These are phyloP conservation scores for Eubucco bourcierii DNA, from an alignment of 2,113 vertebrate genomes.

Conservation along the genomic window DNA sequence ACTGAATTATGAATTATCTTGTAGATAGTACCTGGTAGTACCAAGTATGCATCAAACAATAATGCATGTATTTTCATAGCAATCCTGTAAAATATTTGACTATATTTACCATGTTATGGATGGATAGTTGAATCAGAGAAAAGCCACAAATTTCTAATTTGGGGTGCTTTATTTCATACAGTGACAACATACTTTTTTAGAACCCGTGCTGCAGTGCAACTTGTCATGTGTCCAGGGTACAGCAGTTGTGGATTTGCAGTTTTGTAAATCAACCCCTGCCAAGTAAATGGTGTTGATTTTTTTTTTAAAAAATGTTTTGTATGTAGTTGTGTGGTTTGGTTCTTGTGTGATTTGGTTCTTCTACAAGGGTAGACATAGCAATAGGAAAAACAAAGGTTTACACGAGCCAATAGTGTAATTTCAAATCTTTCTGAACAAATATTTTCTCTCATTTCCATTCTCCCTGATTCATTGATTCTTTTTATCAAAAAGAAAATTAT, in stretches of 20 bases:
- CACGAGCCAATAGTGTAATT: neutral
- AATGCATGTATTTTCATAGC: neutral
- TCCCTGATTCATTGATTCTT: neutral
- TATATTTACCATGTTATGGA: neutral
- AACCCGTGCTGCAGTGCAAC: neutral
- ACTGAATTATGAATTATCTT: neutral
- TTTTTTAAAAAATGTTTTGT: neutral
- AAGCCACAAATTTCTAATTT: neutral
- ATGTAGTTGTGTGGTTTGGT: neutral
- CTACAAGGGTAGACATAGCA: neutral
- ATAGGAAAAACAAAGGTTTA: neutral
- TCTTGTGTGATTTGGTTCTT: neutral
- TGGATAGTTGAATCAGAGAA: neutral
- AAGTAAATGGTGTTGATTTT: neutral
- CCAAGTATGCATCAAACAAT: neutral
- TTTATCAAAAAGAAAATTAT: conserved; percentile 42
- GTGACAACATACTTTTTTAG: neutral
- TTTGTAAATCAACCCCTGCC: neutral
- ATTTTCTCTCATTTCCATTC: conserved; percentile 12
- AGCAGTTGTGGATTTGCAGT: neutral
- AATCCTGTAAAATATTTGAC: neutral
- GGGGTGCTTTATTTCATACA: neutral
- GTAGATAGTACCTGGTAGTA: neutral
- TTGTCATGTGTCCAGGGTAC: neutral
- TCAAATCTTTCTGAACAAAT: conserved; percentile 40